Conservation (phyloP, 1,140 invertebrate genomes). For the Oreohelix idahoensis region DNA sequence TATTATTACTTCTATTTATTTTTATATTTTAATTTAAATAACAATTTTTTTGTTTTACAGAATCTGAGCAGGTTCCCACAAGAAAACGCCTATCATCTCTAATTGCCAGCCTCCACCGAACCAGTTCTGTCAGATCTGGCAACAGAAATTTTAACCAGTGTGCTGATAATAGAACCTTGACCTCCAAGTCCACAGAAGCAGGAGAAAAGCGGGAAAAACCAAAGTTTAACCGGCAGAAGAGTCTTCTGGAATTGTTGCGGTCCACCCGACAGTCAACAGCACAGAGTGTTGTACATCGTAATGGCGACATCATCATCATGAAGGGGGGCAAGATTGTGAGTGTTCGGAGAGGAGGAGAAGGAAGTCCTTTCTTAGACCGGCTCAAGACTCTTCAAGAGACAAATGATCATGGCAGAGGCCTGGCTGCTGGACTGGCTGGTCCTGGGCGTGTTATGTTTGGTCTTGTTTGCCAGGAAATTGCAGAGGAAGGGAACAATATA, state of each 20-base stretch:
- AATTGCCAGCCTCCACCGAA: constrained; percentile 19
- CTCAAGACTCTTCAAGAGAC: not conserved
- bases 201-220: not conserved
- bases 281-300: constrained; percentile 63
- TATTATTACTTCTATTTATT: too few species aligned
- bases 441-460: not conserved
- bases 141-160: not conserved
- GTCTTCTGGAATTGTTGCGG: constrained; percentile 45
- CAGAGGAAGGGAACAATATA: not conserved
- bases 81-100: constrained; percentile 6
- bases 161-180: not conserved
- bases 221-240: constrained; percentile 31
- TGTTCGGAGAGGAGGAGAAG: constrained; percentile 43
- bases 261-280: constrained; percentile 55
- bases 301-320: constrained; percentile 64
- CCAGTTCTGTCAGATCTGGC: constrained; percentile 3
- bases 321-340: constrained; percentile 69
- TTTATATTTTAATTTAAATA: not conserved
- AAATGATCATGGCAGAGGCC: not conserved
- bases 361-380: constrained; percentile 1
- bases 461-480: not conserved
- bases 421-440: not conserved
- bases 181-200: not conserved
- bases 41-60: not conserved
- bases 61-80: constrained; percentile 17